phyloP scores from a whole-genome alignment of 2,888 invertebrate genomes.

The Meteorus cinctellus region DNA sequence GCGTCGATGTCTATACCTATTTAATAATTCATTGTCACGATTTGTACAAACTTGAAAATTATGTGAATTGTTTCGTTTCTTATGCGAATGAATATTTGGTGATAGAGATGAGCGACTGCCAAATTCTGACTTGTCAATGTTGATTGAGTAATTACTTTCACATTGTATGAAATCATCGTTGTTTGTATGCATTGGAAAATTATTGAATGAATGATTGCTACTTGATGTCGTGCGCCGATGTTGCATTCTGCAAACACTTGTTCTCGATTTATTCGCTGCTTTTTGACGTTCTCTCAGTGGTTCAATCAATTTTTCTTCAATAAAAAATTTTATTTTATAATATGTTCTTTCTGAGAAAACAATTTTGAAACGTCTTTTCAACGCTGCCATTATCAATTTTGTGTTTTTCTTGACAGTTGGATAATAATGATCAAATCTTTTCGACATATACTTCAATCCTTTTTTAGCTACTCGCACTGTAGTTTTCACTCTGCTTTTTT shows the following conservation, averaged over 20 bases:
- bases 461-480: neutral
- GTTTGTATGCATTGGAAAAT: neutral
- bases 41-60: neutral
- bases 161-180: neutral
- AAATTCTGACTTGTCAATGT: neutral
- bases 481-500: neutral
- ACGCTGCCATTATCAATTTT: conserved; percentile 18
- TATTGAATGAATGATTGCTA: neutral
- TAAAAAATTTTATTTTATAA: conserved; percentile 55
- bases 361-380: conserved; percentile 9
- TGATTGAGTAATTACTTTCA: neutral
- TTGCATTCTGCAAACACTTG: neutral
- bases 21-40: neutral
- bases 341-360: conserved; percentile 51
- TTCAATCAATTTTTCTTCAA: conserved; percentile 55
- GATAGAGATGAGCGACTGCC: neutral
- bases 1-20: neutral
- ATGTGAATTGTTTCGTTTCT: neutral
- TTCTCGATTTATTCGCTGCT: conserved; percentile 49
- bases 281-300: conserved; percentile 53
- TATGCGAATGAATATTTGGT: neutral
- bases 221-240: neutral
- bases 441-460: neutral
- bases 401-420: neutral
- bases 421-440: neutral